Percentiles rank a stretch among this genome's conserved stretches.
Evolutionary conservation across 2,113 vertebrate genomes (phyloP).

Genomic region (Rhinichthys klamathensis): DNA sequence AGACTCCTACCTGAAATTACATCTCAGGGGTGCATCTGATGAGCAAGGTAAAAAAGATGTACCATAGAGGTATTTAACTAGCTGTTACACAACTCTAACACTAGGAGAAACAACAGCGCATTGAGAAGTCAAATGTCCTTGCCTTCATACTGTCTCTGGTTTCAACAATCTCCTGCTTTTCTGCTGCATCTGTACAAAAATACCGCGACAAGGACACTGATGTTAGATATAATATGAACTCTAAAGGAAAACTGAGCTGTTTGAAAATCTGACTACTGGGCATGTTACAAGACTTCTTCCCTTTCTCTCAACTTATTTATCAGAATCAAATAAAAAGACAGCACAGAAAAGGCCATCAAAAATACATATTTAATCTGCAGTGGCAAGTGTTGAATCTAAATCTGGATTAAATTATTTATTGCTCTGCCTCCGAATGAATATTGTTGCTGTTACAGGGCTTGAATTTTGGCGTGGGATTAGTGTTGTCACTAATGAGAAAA

Average conservation of each 20-base stretch:
- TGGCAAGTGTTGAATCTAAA: neutral
- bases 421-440: no score
- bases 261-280: constrained; percentile 30
- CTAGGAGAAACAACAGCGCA: constrained; percentile 28
- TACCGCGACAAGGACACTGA: constrained; percentile 21
- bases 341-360: neutral
- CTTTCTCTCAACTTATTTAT: neutral
- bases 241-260: constrained; percentile 27
- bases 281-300: neutral
- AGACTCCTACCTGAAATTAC: constrained; percentile 48
- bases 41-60: constrained; percentile 35
- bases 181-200: constrained; percentile 44
- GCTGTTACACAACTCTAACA: constrained; percentile 1
- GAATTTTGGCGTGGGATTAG: no score
- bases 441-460: no score
- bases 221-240: constrained; percentile 40
- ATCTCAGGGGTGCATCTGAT: constrained; percentile 45
- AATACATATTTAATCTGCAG: neutral
- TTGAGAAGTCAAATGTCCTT: constrained; percentile 31
- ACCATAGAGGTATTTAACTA: constrained; percentile 20
- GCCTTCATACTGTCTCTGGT: constrained; percentile 8
- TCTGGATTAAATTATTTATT: neutral
- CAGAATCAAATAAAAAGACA: neutral
- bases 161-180: constrained; percentile 37
- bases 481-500: no score